Conservation (phyloP, 1,140 invertebrate species). For the Pogonomyrmex californicus region DNA sequence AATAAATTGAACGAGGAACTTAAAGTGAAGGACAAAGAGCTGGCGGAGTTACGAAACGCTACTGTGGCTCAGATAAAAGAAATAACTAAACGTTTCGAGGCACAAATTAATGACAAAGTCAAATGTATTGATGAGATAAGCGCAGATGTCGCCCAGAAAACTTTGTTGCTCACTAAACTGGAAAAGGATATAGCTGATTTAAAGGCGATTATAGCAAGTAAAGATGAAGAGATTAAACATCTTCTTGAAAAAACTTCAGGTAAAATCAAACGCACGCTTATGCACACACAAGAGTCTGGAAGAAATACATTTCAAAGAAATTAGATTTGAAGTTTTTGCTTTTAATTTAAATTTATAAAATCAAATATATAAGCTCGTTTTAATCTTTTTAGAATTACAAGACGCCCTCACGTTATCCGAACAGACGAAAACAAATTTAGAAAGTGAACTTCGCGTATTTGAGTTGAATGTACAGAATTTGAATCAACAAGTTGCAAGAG, state of each 20-base stretch:
- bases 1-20: slow-evolving; percentile 76
- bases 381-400: slow-evolving; percentile 79
- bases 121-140: slow-evolving; percentile 80
- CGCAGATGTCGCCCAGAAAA: slow-evolving; percentile 76
- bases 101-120: slow-evolving; percentile 78
- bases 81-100: slow-evolving; percentile 79
- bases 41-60: slow-evolving; percentile 78
- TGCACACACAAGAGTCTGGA: too few relatives aligned
- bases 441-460: slow-evolving; percentile 79
- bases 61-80: slow-evolving; percentile 78
- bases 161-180: slow-evolving; percentile 74
- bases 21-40: slow-evolving; percentile 77
- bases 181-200: slow-evolving; percentile 81
- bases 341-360: slow-evolving; percentile 27
- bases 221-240: slow-evolving; percentile 85
- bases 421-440: slow-evolving; percentile 83
- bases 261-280: slow-evolving; percentile 63
- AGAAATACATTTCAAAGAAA: background rate
- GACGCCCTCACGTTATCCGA: slow-evolving; percentile 82
- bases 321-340: slow-evolving; percentile 5
- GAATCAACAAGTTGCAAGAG: slow-evolving; percentile 80
- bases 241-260: slow-evolving; percentile 82
- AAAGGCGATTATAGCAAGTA: slow-evolving; percentile 80
- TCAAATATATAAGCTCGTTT: slow-evolving; percentile 24
- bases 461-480: slow-evolving; percentile 81